These are phyloP conservation scores for Graptemys geographica DNA, from an alignment of 2,797 vertebrate species.

Conservation along the genomic window DNA sequence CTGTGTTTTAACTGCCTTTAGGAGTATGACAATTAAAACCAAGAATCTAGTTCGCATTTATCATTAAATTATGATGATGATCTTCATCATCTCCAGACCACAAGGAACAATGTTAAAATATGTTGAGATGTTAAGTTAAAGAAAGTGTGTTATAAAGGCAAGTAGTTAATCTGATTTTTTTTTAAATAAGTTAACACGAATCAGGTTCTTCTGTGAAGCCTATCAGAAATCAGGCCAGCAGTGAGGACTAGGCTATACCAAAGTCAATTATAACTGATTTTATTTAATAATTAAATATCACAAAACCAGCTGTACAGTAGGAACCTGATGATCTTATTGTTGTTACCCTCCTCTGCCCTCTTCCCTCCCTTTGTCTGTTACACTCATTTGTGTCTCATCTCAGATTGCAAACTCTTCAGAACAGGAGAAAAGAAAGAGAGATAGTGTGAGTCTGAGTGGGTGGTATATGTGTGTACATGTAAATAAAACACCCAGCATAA, in stretches of 20 bases:
- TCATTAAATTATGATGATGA: neutral
- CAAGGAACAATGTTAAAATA: neutral
- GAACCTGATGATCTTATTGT: neutral
- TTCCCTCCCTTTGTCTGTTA: neutral
- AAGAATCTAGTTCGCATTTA: neutral
- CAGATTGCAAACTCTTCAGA: neutral
- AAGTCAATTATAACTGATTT: neutral
- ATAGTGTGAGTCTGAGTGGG: neutral
- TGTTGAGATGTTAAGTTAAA: neutral
- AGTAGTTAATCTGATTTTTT: neutral
- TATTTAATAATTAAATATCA: neutral
- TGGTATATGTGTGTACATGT: too few relatives aligned
- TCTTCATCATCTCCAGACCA: too few relatives aligned
- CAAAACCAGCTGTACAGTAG: neutral
- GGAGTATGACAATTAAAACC: neutral
- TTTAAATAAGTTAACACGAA: neutral
- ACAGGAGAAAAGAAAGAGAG: neutral
- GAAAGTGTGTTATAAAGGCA: neutral
- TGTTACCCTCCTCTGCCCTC: neutral
- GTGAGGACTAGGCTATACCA: neutral
- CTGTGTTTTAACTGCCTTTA: neutral
- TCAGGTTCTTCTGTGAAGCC: neutral
- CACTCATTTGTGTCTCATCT: neutral
- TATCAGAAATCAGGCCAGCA: neutral
- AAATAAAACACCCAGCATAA: neutral